phyloP scores from a whole-genome alignment of 2,113 vertebrate species.

The Phaethornis superciliosus region DNA sequence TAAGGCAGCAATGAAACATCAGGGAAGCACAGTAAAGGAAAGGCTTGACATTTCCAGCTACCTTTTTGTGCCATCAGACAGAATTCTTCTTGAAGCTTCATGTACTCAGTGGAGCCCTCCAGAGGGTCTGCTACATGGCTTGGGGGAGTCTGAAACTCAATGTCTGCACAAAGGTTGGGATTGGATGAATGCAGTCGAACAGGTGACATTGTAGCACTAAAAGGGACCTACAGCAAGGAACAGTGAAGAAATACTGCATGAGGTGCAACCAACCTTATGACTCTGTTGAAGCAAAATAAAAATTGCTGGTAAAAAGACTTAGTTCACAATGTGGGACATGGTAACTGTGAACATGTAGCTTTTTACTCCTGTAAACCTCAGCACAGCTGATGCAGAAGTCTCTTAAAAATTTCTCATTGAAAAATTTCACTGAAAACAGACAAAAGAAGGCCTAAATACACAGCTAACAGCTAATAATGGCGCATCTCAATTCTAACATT shows the following conservation, averaged over 20 bases:
- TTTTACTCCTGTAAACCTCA: neutral
- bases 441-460: neutral
- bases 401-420: neutral
- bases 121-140: slow-evolving; percentile 85
- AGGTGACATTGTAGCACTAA: slow-evolving; percentile 91
- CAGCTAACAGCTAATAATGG: neutral
- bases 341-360: neutral
- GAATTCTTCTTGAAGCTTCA: slow-evolving; percentile 97
- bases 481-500: neutral
- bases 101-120: slow-evolving; percentile 90
- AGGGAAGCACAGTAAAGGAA: neutral
- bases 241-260: neutral
- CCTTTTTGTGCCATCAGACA: slow-evolving; percentile 97
- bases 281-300: neutral
- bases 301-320: neutral
- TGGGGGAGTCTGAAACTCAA: slow-evolving; percentile 89
- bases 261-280: neutral
- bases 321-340: neutral
- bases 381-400: neutral
- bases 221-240: slow-evolving; percentile 84
- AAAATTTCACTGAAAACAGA: neutral
- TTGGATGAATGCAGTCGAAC: slow-evolving; percentile 96
- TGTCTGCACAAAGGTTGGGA: slow-evolving; percentile 95
- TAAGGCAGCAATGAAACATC: neutral
- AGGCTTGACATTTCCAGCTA: slow-evolving; percentile 37